Percentiles rank a stretch among this genome's conserved stretches.
These are phyloP conservation scores for Thera britannica DNA, from an alignment of 2,888 invertebrate species.

Conservation along the genomic window DNA sequence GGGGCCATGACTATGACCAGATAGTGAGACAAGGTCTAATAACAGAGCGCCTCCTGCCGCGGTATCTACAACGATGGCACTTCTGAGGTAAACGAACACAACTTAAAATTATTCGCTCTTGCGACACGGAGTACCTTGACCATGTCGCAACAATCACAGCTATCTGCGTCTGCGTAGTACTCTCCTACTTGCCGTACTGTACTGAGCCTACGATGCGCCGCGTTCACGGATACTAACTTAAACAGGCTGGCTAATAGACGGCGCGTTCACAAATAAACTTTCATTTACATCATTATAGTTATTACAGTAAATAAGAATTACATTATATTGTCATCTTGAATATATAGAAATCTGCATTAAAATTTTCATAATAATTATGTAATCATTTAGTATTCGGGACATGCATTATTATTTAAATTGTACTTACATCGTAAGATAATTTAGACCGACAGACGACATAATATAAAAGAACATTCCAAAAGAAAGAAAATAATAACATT, in stretches of 20 bases:
- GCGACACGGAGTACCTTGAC: conserved; percentile 64
- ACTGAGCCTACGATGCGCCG: conserved; percentile 1
- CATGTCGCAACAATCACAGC: conserved; percentile 74
- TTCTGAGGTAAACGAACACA: conserved; percentile 76
- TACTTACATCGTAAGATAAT: conserved; percentile 76
- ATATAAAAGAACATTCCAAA: conserved; percentile 63
- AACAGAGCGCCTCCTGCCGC: conserved; percentile 24
- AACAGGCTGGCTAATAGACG: conserved; percentile 38
- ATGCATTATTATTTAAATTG: conserved; percentile 75
- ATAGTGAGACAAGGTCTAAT: conserved; percentile 18
- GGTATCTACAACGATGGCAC: conserved; percentile 66
- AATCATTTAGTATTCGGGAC: conserved; percentile 77
- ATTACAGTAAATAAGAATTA: conserved; percentile 78
- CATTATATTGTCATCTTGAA: conserved; percentile 79
- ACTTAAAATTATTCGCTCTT: conserved; percentile 64
- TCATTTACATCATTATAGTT: conserved; percentile 52
- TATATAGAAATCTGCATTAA: conserved; percentile 81
- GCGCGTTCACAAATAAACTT: conserved; percentile 54
- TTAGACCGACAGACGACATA: conserved; percentile 74
- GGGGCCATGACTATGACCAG: conserved; percentile 15
- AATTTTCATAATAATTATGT: conserved; percentile 72
- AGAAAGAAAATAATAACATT: conserved; percentile 43
- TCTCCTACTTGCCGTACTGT: conserved; percentile 6
- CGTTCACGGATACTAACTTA: conserved; percentile 47
- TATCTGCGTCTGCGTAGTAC: conserved; percentile 30